These are phyloP conservation scores for Manis javanica DNA, from an alignment of 2,797 vertebrate species.

Conservation along the genomic window DNA sequence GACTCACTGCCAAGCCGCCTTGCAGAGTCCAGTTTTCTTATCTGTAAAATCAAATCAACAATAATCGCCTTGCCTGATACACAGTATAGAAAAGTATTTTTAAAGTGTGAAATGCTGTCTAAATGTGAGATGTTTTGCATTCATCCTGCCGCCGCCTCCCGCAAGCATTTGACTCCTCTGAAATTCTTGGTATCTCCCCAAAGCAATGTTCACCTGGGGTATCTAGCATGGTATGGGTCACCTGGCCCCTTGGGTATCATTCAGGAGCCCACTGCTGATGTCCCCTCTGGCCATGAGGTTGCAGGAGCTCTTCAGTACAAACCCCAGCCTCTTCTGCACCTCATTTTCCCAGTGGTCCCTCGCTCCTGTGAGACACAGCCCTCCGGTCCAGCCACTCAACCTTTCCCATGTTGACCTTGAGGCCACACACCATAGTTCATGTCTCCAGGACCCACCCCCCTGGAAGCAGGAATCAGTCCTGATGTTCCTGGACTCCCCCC, in stretches of 20 bases:
- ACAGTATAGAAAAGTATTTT: background rate
- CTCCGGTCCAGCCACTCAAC: background rate
- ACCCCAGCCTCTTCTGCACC: background rate
- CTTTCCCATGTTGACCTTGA: background rate
- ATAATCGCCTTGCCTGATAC: background rate
- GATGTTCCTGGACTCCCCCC: background rate
- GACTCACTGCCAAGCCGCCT: background rate
- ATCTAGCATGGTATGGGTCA: fast-evolving
- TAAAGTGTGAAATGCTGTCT: background rate
- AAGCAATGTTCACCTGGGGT: background rate
- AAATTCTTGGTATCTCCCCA: background rate
- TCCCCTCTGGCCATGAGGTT: background rate
- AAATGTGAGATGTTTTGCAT: background rate
- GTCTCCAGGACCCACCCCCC: background rate
- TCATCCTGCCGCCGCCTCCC: background rate
- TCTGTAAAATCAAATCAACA: background rate
- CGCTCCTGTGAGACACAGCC: background rate
- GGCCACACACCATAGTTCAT: background rate
- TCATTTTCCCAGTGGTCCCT: background rate
- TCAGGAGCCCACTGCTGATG: background rate
- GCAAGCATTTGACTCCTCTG: background rate
- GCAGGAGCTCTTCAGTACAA: background rate
- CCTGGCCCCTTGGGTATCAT: no score
- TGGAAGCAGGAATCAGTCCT: background rate
- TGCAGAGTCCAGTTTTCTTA: background rate